These are phyloP conservation scores for Ceratitis capitata DNA, from an alignment of 1,140 invertebrate species.

Conservation along the genomic window DNA sequence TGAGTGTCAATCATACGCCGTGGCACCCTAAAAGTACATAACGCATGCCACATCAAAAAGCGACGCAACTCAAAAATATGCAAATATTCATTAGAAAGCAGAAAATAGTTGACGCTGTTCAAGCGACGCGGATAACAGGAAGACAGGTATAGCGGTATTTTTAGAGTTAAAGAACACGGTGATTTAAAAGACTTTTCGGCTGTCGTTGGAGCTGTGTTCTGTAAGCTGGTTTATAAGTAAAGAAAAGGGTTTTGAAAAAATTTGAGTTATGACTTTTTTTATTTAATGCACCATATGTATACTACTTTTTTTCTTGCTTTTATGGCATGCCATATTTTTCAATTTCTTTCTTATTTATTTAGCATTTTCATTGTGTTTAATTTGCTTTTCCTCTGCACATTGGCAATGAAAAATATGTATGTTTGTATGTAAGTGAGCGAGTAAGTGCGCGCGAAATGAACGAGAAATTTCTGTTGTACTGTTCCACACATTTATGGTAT, in stretches of 20 bases:
- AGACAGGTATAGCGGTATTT: no score
- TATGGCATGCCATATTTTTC: not conserved
- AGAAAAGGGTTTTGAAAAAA: no score
- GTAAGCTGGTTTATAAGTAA: no score
- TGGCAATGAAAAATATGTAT: not conserved
- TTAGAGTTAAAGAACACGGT: no score
- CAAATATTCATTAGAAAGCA: no score
- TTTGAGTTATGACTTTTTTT: no score
- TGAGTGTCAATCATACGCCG: conserved; percentile 1
- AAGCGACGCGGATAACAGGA: no score
- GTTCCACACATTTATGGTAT: not conserved
- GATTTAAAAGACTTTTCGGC: no score
- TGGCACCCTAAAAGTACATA: not conserved
- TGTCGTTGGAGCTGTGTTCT: not conserved
- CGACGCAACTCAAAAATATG: no score
- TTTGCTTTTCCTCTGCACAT: not conserved
- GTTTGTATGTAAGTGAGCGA: not conserved
- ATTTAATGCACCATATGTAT: not conserved
- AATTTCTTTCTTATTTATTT: not conserved
- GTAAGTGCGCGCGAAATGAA: not conserved
- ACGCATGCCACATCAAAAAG: no score
- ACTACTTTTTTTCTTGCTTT: not conserved
- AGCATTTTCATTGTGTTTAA: not conserved
- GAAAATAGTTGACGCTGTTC: no score
- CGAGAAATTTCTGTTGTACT: not conserved